phyloP scores from a whole-genome alignment of 2,888 invertebrate species.

The Eilema sororculum region DNA sequence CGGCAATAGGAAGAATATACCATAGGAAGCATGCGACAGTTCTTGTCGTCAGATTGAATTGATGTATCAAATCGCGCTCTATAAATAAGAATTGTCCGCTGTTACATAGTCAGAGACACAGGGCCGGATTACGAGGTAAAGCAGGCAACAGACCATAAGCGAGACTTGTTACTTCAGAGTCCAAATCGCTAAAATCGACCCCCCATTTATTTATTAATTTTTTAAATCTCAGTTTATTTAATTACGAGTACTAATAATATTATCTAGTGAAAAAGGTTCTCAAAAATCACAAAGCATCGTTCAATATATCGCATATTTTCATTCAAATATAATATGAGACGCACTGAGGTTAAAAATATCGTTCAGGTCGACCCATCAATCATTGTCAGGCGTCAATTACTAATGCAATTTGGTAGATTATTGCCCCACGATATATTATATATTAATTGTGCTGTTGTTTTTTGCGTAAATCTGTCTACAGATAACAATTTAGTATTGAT shows the following conservation, averaged over 20 bases:
- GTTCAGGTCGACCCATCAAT: conserved; percentile 32
- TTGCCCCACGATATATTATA: background rate
- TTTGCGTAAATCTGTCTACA: background rate
- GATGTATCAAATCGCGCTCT: no score
- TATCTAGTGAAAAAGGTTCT: background rate
- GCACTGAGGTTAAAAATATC: conserved; percentile 25
- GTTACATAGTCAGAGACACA: no score
- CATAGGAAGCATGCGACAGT: no score
- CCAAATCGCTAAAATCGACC: no score
- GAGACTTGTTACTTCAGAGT: no score
- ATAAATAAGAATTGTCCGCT: no score
- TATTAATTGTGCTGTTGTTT: background rate
- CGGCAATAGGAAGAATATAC: no score
- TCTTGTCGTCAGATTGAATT: no score
- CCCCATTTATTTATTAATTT: no score
- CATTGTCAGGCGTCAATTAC: conserved; percentile 31
- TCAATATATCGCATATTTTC: background rate
- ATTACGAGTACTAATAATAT: background rate
- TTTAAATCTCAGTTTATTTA: background rate
- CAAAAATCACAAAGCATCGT: background rate
- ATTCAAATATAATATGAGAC: conserved; percentile 18
- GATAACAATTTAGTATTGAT: background rate
- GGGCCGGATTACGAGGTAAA: no score
- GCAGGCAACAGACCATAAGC: no score
- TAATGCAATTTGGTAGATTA: conserved; percentile 21